Evolutionary conservation across 1,140 invertebrate species (phyloP).

Genomic region (Harpegnathos saltator): DNA sequence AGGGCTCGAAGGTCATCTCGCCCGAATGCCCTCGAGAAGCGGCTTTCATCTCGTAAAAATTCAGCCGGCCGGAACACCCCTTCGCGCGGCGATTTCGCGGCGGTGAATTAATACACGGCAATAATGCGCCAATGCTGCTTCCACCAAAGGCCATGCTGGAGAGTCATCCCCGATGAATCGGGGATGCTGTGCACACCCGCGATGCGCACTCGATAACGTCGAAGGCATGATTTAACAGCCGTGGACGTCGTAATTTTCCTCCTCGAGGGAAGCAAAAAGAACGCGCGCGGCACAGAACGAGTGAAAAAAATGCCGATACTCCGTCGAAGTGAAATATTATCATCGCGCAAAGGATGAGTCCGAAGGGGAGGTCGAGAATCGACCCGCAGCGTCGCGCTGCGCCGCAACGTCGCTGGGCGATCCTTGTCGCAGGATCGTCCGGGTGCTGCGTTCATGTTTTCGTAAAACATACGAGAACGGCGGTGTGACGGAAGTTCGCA

Average conservation of each 20-base stretch:
- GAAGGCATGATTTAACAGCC: too few relatives aligned
- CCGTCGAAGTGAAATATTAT: too few relatives aligned
- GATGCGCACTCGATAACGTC: too few relatives aligned
- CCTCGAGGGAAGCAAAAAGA: neutral
- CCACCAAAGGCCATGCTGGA: too few relatives aligned
- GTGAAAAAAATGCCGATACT: neutral
- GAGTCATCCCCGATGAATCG: neutral
- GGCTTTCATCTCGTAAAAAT: constrained; percentile 17
- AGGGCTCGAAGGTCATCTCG: neutral
- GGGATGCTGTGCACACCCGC: neutral
- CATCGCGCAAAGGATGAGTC: too few relatives aligned
- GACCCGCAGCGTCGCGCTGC: too few relatives aligned
- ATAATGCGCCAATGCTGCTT: constrained; percentile 4
- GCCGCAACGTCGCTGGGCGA: too few relatives aligned
- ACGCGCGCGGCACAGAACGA: neutral
- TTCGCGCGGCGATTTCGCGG: neutral
- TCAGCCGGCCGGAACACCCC: neutral
- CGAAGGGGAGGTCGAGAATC: too few relatives aligned
- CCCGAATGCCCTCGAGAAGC: neutral
- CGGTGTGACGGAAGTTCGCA: too few relatives aligned
- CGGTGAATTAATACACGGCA: neutral
- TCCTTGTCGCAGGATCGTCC: too few relatives aligned
- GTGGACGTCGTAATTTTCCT: neutral
- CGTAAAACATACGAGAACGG: too few relatives aligned
- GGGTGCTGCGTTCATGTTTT: too few relatives aligned